A percentile compares a stretch with the other conserved stretches of the same genome.
phyloP scores from a whole-genome alignment of 2,888 invertebrate species.

The Drosophila kambysellisi region DNA sequence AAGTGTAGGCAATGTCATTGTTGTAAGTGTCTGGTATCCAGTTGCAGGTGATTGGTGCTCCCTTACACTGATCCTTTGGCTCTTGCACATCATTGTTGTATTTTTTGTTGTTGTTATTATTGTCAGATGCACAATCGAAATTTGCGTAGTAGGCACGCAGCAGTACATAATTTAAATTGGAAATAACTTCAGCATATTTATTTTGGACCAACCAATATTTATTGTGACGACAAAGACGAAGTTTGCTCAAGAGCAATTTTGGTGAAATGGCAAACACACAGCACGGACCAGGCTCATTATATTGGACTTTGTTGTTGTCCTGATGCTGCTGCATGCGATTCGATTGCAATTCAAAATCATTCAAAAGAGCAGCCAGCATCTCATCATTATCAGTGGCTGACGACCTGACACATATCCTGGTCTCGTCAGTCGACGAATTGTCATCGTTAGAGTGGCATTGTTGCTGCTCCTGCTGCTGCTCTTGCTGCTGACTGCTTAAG shows the following conservation, averaged over 20 bases:
- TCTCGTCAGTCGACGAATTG: slow-evolving; percentile 56
- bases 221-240: slow-evolving; percentile 85
- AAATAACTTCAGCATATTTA: slow-evolving; percentile 85
- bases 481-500: slow-evolving; percentile 71
- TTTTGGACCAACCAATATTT: slow-evolving; percentile 86
- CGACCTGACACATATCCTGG: slow-evolving; percentile 68
- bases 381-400: slow-evolving; percentile 83
- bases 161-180: slow-evolving; percentile 84
- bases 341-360: slow-evolving; percentile 84
- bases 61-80: slow-evolving; percentile 14
- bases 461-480: slow-evolving; percentile 51
- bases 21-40: slow-evolving; percentile 47
- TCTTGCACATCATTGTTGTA: slow-evolving; percentile 13
- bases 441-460: slow-evolving; percentile 76
- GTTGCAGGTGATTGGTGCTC: slow-evolving; percentile 33
- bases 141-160: slow-evolving; percentile 83
- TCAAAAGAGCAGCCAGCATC: slow-evolving; percentile 84
- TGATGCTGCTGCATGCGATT: slow-evolving; percentile 62
- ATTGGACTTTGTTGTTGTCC: slow-evolving; percentile 37
- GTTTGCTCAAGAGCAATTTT: slow-evolving; percentile 85
- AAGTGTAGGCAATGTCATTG: slow-evolving; percentile 81
- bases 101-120: slow-evolving; percentile 43
- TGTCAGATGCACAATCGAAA: slow-evolving; percentile 63
- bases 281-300: slow-evolving; percentile 70
- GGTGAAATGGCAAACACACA: slow-evolving; percentile 82